Base-by-base conservation (phyloP, 2,113 vertebrate genomes). In the Dromas ardeola region DNA sequence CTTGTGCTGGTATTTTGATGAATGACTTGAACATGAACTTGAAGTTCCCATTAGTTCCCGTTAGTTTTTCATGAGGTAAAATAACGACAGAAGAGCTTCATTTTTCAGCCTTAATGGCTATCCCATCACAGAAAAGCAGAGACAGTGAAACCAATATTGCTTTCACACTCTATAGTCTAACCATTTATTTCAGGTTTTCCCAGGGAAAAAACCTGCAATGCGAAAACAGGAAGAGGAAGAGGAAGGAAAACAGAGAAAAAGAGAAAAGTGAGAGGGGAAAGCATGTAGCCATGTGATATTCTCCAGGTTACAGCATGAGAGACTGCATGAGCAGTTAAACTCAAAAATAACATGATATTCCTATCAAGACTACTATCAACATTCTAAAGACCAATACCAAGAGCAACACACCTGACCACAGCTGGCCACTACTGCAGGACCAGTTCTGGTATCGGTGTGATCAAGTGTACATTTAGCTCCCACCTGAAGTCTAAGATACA, bases 201-300 rank as follows among this genome's bases (percentile, higher is more conserved):
- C 26, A 18, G 30, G 15, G 18, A 63, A 93, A 73, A 42, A 11
- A 0, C 6, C 1, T 1, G 0, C 27, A 43, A 21, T 13, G 36
- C 43, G 20, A 61, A 55, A 50, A 42, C 45, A 18, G 50, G 13
- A 40, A 77, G 18, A 67, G 9, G 76, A 34, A 15, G 8, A 59
- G 6, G 12, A 12, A n/a, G 30, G 12, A 4, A 53, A 9, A 16
- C 16, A 12, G 15, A 19, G 11, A 59, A n/a, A n/a, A 22, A 15
- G 21, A n/a, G 21, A 23, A n/a, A n/a, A 86, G 29, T 29, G 16
- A 83, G 34, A 70, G 11, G 13, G 14, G n/a, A 58, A 66, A 6
- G 34, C 16, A 74, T 36, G 23, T 16, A 36, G 17, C 19, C 76
- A 32, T 34, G 27, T 50, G 13, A 52, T 70, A 47, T 66, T 53